Conservation (phyloP, 1,140 invertebrate genomes). For the Colletes gigas region DNA sequence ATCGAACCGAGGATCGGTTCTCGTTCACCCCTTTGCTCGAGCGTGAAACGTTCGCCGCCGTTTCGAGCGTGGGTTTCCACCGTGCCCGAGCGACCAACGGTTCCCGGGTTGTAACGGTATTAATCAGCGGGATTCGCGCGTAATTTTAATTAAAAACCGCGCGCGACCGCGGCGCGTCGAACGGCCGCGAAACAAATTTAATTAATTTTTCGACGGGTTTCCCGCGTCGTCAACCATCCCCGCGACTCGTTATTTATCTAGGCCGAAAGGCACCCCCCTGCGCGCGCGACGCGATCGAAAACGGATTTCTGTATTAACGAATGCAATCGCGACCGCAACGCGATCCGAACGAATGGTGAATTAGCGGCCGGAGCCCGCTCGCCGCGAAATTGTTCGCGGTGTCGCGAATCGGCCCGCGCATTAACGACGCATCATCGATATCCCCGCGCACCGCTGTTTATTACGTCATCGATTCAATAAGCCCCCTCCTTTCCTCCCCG, state of each 20-base stretch:
- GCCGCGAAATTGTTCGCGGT: slow-evolving; percentile 47
- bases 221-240: slow-evolving; percentile 15
- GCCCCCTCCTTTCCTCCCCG: not conserved
- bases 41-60: not conserved
- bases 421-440: slow-evolving; percentile 47
- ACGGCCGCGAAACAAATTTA: slow-evolving; percentile 58
- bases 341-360: slow-evolving; percentile 32
- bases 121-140: slow-evolving; percentile 65
- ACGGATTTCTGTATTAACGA: slow-evolving; percentile 47
- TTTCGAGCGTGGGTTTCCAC: not conserved
- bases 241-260: slow-evolving; percentile 47
- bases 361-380: slow-evolving; percentile 23
- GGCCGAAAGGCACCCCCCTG: slow-evolving; percentile 4
- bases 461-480: slow-evolving; percentile 24
- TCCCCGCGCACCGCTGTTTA: slow-evolving; percentile 4
- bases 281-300: slow-evolving; percentile 7
- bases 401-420: slow-evolving; percentile 34
- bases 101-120: slow-evolving; percentile 33
- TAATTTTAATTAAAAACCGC: slow-evolving; percentile 67
- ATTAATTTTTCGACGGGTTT: slow-evolving; percentile 58
- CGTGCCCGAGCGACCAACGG: not conserved
- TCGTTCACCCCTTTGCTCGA: too few relatives aligned
- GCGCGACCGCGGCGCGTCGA: slow-evolving; percentile 19
- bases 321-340: slow-evolving; percentile 26
- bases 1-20: not conserved